Evolutionary conservation across 2,113 vertebrate genomes (phyloP), one percentile per base, ranked within the genome.

Genomic region (Erythrocercus mccallii): DNA sequence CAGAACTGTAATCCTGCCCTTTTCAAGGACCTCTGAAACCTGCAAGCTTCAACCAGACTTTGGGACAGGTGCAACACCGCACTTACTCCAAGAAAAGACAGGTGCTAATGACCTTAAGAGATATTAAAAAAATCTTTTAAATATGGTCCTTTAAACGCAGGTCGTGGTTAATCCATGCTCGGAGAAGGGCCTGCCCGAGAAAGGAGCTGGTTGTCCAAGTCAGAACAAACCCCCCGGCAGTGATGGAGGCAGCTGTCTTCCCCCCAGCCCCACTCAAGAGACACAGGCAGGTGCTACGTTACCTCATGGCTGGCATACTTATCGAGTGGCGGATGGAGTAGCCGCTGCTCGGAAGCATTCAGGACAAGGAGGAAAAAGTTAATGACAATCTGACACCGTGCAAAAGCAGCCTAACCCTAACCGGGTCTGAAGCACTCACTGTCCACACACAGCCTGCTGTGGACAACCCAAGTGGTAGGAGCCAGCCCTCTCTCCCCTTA

Each of bases 301-400:
- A 99, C 99, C 99, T 99, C 99, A 99, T 99, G 38, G 98, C 98
- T 2, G 99, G 99, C 99, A 99, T 99, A 98, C 99, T 99, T 98
- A 99, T 99, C 31, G 99, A 99, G 97, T 99, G 99, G 91, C 99
- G 99, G 90, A 99, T 99, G 98, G 99, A 99, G 98, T 99, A 99
- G 97, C 98, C 98, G 99, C 99, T 99, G 97, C 98, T 98, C 92
- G 98, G 98, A 98, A 98, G 99, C 99, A 6, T 98, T 96, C 93
- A 97, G 97, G 96, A 92, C 65, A 99, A 98, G 96, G 97, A 97
- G 98, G 98, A 98, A 97, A 88, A 93, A 92, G 97, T 99, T 99
- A 98, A 30, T 16, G 24, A 73, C 65, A 88, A 9, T 80, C 44
- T 37, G 6, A 82, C 11, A 35, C 18, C 0, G 0, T 10, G 11